phyloP scores from a whole-genome alignment of 2,797 vertebrate species.

The Lagocephalus sceleratus region DNA sequence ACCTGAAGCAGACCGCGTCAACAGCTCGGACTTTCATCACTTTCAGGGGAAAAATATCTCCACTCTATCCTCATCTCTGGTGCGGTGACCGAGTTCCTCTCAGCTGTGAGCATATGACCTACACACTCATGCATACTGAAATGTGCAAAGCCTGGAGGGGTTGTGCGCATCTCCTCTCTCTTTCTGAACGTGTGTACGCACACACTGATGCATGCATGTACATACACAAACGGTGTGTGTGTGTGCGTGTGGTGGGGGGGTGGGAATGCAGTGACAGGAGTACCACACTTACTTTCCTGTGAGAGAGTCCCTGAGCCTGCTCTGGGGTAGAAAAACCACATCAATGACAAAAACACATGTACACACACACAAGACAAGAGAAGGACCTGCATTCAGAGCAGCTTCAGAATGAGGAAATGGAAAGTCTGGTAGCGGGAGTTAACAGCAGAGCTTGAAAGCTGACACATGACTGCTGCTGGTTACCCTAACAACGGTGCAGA shows the following conservation, averaged over 20 bases:
- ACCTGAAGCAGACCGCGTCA: constrained; percentile 14
- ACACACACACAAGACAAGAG: constrained; percentile 64
- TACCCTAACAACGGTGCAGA: constrained; percentile 2
- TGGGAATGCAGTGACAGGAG: constrained; percentile 69
- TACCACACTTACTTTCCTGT: constrained; percentile 96
- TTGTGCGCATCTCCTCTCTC: constrained; percentile 28
- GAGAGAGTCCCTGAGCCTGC: constrained; percentile 95
- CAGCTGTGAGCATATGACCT: constrained; percentile 57
- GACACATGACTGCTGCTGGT: not conserved
- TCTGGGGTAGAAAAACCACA: constrained; percentile 92
- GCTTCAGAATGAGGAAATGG: constrained; percentile 25
- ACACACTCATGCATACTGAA: constrained; percentile 82
- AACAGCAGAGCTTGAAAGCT: constrained; percentile 15
- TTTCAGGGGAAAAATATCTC: not conserved
- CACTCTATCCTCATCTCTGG: not conserved
- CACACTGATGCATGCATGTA: constrained; percentile 58
- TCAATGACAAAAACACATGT: constrained; percentile 70
- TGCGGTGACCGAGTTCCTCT: constrained; percentile 38
- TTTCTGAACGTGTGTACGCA: constrained; percentile 39
- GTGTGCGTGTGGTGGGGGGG: constrained; percentile 22
- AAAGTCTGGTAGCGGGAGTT: constrained; percentile 12
- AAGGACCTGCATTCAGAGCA: constrained; percentile 63
- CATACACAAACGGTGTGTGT: constrained; percentile 50
- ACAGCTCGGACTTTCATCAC: constrained; percentile 15
- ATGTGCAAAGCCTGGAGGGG: constrained; percentile 74